A percentile compares a stretch with the other conserved stretches of the same genome.
Evolutionary conservation across 2,113 vertebrate species (phyloP).

Genomic region (Pimephales promelas): DNA sequence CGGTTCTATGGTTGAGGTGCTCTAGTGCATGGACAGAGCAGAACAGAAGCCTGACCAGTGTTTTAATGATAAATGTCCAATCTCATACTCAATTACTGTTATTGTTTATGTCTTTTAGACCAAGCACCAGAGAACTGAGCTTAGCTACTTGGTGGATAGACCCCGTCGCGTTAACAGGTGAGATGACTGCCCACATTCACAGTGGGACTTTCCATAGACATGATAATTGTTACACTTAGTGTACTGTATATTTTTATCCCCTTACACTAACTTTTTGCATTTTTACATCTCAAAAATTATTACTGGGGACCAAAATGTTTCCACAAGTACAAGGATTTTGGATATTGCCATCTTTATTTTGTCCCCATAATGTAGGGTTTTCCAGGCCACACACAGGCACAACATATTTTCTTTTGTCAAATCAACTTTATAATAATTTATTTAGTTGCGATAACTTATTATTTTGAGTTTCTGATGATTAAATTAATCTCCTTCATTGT

Average conservation of each 20-base stretch:
- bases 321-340: too few species aligned
- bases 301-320: too few species aligned
- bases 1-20: slow-evolving; percentile 64
- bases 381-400: too few species aligned
- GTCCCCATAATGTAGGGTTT: too few species aligned
- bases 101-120: slow-evolving; percentile 79
- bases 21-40: slow-evolving; percentile 26
- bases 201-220: neutral
- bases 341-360: too few species aligned
- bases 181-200: slow-evolving; percentile 37
- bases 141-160: slow-evolving; percentile 97
- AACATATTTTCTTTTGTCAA: too few species aligned
- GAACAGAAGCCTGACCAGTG: slow-evolving; percentile 6
- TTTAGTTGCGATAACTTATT: too few species aligned
- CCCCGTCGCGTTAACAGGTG: slow-evolving; percentile 98
- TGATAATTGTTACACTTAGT: neutral
- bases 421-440: too few species aligned
- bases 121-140: slow-evolving; percentile 95
- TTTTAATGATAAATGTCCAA: neutral
- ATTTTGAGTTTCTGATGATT: too few species aligned
- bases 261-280: too few species aligned
- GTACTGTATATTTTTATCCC: neutral
- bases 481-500: too few species aligned
- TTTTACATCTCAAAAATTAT: too few species aligned
- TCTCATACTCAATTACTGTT: slow-evolving; percentile 32